phyloP scores from a whole-genome alignment of 1,140 invertebrate genomes.

The Pogonomyrmex barbatus region DNA sequence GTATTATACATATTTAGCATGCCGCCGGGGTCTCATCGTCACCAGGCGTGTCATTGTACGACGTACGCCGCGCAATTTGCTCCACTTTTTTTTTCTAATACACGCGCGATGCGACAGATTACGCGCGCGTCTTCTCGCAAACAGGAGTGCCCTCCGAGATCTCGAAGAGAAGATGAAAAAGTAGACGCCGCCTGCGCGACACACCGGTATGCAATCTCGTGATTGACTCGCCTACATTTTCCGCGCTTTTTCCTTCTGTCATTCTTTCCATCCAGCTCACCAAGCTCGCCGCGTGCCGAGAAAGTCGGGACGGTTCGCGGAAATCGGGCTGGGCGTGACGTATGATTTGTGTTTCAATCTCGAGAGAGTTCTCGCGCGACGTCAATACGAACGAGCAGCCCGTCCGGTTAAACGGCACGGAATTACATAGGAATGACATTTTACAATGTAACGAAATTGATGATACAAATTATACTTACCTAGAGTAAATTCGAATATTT shows the following conservation, averaged over 20 bases:
- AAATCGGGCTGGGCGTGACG: slow-evolving; percentile 45
- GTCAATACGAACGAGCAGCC: not conserved
- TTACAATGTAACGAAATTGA: not conserved
- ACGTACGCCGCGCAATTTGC: slow-evolving; percentile 75
- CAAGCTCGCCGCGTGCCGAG: slow-evolving; percentile 42
- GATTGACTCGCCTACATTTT: slow-evolving; percentile 64
- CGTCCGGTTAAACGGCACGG: not conserved
- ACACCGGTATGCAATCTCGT: slow-evolving; percentile 57
- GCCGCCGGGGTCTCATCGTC: slow-evolving; percentile 64
- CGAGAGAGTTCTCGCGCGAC: not conserved
- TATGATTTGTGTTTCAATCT: slow-evolving; percentile 56
- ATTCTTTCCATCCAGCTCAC: slow-evolving; percentile 10
- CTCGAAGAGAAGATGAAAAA: slow-evolving; percentile 68
- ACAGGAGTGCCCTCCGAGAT: slow-evolving; percentile 67
- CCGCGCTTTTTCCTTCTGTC: slow-evolving; percentile 30
- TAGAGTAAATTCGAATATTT: not conserved
- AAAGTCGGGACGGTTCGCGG: slow-evolving; percentile 50
- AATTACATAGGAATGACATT: not conserved
- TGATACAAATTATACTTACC: not conserved
- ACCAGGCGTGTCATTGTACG: slow-evolving; percentile 77
- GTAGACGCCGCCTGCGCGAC: slow-evolving; percentile 60
- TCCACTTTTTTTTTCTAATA: slow-evolving; percentile 72
- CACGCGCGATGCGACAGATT: slow-evolving; percentile 10
- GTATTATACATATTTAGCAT: slow-evolving; percentile 68
- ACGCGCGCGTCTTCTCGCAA: slow-evolving; percentile 60